These are phyloP conservation scores for Synanceia verrucosa DNA, from an alignment of 2,797 vertebrate species.

Conservation along the genomic window DNA sequence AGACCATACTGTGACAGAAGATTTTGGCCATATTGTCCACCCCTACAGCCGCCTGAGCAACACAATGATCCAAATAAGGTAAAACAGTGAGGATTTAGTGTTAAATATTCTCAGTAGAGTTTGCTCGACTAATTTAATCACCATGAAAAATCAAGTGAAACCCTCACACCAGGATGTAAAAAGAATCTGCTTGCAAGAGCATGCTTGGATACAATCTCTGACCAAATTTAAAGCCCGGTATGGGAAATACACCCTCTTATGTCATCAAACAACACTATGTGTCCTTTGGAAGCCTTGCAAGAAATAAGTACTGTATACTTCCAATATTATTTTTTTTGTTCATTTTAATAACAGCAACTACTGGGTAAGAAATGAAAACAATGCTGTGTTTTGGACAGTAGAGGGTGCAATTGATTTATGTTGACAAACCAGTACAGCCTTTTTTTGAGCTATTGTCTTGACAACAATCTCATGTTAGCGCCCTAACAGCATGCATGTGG, in stretches of 20 bases:
- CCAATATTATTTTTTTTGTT: neutral
- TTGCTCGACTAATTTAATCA: neutral
- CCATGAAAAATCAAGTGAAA: neutral
- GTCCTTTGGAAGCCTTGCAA: neutral
- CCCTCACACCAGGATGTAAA: neutral
- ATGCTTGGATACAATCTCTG: too few relatives aligned
- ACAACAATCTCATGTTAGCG: constrained; percentile 18
- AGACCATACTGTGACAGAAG: too few relatives aligned
- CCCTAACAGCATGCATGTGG: constrained; percentile 4
- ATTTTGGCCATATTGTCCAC: too few relatives aligned
- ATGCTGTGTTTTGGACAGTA: constrained; percentile 37
- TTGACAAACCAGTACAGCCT: neutral
- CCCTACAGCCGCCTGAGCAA: neutral
- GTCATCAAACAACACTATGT: neutral
- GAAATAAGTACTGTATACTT: neutral
- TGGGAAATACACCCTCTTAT: neutral
- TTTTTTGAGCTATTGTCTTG: constrained; percentile 16
- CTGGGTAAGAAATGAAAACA: neutral
- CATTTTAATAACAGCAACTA: neutral
- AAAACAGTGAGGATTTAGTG: neutral
- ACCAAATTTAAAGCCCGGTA: neutral
- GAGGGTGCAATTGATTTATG: constrained; percentile 52
- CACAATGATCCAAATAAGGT: too few relatives aligned
- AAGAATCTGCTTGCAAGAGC: rapidly evolving
- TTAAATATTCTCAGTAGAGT: neutral